Base-by-base conservation (phyloP, 2,113 vertebrate species). In the Symphodus melops region DNA sequence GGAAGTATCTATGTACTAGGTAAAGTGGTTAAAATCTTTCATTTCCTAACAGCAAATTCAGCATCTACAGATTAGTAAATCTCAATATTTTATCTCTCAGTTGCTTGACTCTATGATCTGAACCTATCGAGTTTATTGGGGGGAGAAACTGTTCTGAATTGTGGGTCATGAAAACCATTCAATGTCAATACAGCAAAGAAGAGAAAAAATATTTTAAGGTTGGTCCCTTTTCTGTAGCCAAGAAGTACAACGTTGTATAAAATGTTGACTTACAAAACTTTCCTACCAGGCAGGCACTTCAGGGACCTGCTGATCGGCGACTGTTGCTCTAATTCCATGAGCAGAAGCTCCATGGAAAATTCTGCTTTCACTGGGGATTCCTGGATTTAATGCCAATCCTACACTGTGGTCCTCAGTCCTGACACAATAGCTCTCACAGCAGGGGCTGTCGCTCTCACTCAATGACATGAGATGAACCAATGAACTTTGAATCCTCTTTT, bases 321-420 rank as follows among this genome's bases (percentile, higher is more conserved):
- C 16, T 17, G 17, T 17, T 48, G 14, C 46, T 48, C 17, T 48
- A 48, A 48, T 48, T 48, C 46, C 46, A 48, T 12, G 51, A 66
- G 54, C 55, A 48, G 9, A 46, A 69, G 59, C 64, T 81, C 64
- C 25, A 8, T 39, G 48, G 37, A 20, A 17, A 72, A 75, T 23
- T 9, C 28, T 52, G 23, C 48, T 53, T 59, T 71, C 64, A 48
- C 46, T 19, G 66, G 25, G 42, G 62, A 75, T 81, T 84, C 65
- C 36, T 64, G 66, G 70, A 75, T 84, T 75, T 81, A 58, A 68
- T 16, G 25, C 53, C 49, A 17, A 55, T 55, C 28, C 28, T 59
- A 14, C 33, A 20, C 61, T 23, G 64, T 48, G 46, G 63, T 13
- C 33, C 9, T 3, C 5, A 68, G 63, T 11, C 33, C 9, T 5